These are phyloP conservation scores for Leptopterna dolabrata DNA, from an alignment of 2,888 invertebrate species.

Conservation along the genomic window DNA sequence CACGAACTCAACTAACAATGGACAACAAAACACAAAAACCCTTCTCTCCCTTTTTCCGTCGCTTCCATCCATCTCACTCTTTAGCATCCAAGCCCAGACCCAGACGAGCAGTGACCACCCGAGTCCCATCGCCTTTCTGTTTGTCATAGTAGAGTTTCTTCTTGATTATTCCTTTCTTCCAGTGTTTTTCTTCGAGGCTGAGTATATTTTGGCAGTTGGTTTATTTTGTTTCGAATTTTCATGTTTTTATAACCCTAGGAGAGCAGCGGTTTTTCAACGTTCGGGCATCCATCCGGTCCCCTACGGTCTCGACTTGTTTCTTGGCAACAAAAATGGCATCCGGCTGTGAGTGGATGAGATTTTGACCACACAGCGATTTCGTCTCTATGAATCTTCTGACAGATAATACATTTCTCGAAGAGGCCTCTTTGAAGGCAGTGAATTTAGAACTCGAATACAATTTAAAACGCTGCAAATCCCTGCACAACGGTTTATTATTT, in stretches of 20 bases:
- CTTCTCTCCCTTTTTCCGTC: background rate
- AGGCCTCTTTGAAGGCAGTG: no score
- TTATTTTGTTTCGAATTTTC: background rate
- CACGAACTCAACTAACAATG: conserved; percentile 56
- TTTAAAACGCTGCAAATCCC: no score
- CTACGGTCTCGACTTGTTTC: background rate
- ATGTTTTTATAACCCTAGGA: background rate
- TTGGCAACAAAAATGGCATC: background rate
- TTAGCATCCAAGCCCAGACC: background rate
- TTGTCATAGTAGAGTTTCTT: background rate
- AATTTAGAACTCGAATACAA: no score
- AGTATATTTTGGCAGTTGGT: conserved; percentile 10
- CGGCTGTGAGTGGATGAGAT: background rate
- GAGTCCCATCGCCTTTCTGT: background rate
- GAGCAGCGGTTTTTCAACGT: background rate
- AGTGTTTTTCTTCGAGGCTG: background rate
- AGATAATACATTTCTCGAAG: no score
- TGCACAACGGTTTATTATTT: no score
- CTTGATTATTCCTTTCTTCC: background rate
- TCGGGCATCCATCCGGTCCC: background rate
- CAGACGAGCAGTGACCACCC: background rate
- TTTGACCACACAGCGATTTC: no score
- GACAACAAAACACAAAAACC: conserved; percentile 49
- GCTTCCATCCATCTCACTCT: conserved; percentile 18
- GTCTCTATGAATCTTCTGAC: no score